A percentile compares a stretch with the other conserved stretches of the same genome.
Evolutionary conservation across 2,113 vertebrate species (phyloP).

Genomic region (Misgurnus anguillicaudatus): DNA sequence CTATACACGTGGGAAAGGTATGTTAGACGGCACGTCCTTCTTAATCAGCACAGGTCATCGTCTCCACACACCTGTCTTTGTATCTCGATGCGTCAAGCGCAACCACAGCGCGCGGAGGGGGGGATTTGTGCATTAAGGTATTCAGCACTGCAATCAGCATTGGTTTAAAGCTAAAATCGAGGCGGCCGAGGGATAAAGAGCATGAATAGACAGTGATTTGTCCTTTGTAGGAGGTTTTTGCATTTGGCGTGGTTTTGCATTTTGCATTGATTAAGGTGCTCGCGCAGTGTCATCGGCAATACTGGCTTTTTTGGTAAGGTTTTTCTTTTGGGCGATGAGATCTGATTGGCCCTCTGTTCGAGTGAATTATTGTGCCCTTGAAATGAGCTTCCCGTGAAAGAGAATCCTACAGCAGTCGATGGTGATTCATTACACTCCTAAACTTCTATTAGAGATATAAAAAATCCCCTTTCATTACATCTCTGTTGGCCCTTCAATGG

Average conservation of each 20-base stretch:
- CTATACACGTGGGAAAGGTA: not conserved
- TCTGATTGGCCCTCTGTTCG: slow-evolving; percentile 48
- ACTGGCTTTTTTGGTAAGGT: not conserved
- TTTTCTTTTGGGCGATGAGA: slow-evolving; percentile 27
- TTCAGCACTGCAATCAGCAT: slow-evolving; percentile 46
- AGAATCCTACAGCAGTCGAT: slow-evolving; percentile 48
- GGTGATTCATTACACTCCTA: slow-evolving; percentile 48
- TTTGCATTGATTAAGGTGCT: not conserved
- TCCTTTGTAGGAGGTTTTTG: slow-evolving; percentile 31
- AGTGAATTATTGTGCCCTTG: slow-evolving; percentile 54
- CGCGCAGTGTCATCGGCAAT: not conserved
- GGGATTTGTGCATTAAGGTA: slow-evolving; percentile 41
- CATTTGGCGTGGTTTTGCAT: slow-evolving; percentile 11
- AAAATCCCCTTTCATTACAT: slow-evolving; percentile 53
- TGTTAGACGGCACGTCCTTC: slow-evolving; percentile 10
- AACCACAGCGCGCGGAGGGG: not conserved
- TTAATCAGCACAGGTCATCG: slow-evolving; percentile 37
- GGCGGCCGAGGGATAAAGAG: not conserved
- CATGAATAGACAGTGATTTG: slow-evolving; percentile 25
- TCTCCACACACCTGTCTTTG: slow-evolving; percentile 38
- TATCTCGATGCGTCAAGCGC: slow-evolving; percentile 20
- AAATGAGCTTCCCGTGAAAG: slow-evolving; percentile 42
- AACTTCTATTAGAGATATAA: slow-evolving; percentile 55
- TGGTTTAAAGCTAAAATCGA: slow-evolving; percentile 39
- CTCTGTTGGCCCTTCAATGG: slow-evolving; percentile 44